Conservation (phyloP, 1,140 invertebrate genomes). For the Drosophila kohkoa region DNA sequence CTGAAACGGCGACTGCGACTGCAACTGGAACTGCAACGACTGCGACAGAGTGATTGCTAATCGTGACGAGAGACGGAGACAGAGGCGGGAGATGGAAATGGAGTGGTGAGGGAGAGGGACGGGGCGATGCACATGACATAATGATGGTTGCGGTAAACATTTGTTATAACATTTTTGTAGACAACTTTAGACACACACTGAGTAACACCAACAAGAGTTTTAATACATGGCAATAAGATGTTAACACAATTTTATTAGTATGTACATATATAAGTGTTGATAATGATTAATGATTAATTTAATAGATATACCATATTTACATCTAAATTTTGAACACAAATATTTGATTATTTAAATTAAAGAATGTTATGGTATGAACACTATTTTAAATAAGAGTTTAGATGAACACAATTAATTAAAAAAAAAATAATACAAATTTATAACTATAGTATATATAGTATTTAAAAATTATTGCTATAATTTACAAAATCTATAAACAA, state of each 20-base stretch:
- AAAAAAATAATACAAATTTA: background rate
- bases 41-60: constrained; percentile 61
- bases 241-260: too few species aligned
- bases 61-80: constrained; percentile 3
- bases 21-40: constrained; percentile 10
- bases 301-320: too few species aligned
- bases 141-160: constrained; percentile 59
- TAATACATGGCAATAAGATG: background rate
- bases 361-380: too few species aligned
- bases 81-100: too few species aligned
- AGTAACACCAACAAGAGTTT: constrained; percentile 2
- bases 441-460: background rate
- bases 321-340: too few species aligned
- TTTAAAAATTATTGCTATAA: too few species aligned
- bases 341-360: too few species aligned
- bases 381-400: too few species aligned
- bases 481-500: too few species aligned
- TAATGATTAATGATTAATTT: too few species aligned
- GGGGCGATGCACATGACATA: constrained; percentile 61
- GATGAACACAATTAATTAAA: too few species aligned
- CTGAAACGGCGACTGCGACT: background rate
- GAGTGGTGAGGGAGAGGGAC: background rate
- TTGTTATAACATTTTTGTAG: constrained; percentile 59
- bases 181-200: constrained; percentile 10
- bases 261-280: too few species aligned